Base-by-base conservation (phyloP, 2,888 invertebrate species). In the Habrosyne pyritoides region DNA sequence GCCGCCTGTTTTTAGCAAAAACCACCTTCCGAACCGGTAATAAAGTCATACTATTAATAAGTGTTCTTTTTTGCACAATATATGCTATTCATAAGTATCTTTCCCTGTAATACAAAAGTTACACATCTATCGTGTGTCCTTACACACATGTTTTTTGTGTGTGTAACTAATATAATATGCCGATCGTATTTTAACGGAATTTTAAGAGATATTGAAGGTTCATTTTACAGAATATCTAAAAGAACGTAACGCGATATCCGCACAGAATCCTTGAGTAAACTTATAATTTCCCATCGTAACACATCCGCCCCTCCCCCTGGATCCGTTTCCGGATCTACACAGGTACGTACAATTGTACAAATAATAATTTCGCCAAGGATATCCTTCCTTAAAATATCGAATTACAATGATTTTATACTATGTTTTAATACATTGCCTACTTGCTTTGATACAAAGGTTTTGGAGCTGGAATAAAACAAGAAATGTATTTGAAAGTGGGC, bases 341-440 rank as follows among this genome's bases (percentile, higher is more conserved):
- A 75, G 71, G 76, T 80, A 79, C 71, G 60, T 61, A 67, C 73
- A 73, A 76, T 81, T 83, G 79, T 77, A 77, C 77, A 82, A 81
- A 83, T 79, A 80, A 61, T 18, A 21, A 28, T 49, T 74, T 74
- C 66, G 75, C 74, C 46, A 59, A 65, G 73, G 71, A 75, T 72
- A 71, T 75, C 76, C 75, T 63, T 59, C 76, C 74, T 64, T 59
- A 60, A 48, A 50, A 59, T 64, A 68, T 79, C 70, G 12, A 5
- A 46, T 76, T 74, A 71, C 77, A 66, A 65, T 66, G 62, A 60
- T 56, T 26, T 7, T 14, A 18, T 26, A 10, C 22, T 6, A 26
- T 14, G 10, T 30, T 18, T 1, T 30, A 1, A 28, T 50, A 26
- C 50, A 50, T 50, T 28, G 30, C 18, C 8, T 28, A 7, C n/a